phyloP scores from a whole-genome alignment of 2,888 invertebrate genomes.

The Andrena chrysosceles region DNA sequence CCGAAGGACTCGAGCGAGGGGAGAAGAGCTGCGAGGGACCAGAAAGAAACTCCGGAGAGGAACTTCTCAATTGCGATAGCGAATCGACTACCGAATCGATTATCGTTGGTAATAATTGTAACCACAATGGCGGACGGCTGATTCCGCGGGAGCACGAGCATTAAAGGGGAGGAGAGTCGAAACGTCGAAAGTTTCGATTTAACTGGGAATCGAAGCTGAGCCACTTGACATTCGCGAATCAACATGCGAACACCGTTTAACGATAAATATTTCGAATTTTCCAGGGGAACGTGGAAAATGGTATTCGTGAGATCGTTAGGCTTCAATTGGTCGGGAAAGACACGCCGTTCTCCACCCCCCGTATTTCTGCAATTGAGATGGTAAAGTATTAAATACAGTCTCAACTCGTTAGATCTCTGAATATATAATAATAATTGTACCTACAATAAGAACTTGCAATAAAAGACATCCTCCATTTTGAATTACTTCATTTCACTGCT shows the following conservation, averaged over 20 bases:
- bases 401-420: too few species aligned
- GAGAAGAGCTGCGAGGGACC: neutral
- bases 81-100: conserved; percentile 11
- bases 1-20: neutral
- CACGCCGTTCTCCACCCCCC: too few species aligned
- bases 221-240: neutral
- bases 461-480: too few species aligned
- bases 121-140: neutral
- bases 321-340: too few species aligned
- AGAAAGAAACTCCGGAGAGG: conserved; percentile 8
- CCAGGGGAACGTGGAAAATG: too few species aligned
- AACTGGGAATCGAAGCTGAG: neutral
- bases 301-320: too few species aligned
- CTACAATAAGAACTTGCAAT: too few species aligned
- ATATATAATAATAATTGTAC: too few species aligned
- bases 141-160: neutral
- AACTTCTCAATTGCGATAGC: conserved; percentile 32
- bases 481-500: too few species aligned
- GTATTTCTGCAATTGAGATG: too few species aligned
- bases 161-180: neutral
- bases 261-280: neutral
- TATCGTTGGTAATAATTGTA: conserved; percentile 13
- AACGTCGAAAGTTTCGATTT: neutral
- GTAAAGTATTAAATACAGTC: too few species aligned
- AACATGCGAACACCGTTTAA: neutral